Percentiles rank a stretch among this genome's conserved stretches.
Conservation (phyloP, 1,140 invertebrate species). For the Capitella teleta region DNA sequence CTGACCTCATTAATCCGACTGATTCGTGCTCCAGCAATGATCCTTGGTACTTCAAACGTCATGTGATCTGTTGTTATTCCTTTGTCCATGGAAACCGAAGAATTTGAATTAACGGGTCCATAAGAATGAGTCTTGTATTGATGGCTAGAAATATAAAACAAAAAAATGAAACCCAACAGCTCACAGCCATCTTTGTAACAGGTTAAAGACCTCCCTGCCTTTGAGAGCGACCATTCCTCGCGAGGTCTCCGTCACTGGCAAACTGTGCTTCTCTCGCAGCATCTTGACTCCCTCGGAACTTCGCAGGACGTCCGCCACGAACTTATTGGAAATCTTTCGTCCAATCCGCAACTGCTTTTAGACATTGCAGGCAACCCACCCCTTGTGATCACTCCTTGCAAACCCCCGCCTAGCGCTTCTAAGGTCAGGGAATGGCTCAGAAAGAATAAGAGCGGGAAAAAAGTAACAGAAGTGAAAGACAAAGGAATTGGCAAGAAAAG, state of each 20-base stretch:
- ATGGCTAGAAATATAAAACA: too few species aligned
- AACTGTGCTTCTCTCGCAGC: neutral
- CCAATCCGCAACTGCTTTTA: constrained; percentile 20
- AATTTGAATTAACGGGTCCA: too few species aligned
- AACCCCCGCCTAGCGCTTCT: constrained; percentile 16
- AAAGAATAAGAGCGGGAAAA: constrained; percentile 11
- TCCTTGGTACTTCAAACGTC: too few species aligned
- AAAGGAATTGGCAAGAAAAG: too few species aligned
- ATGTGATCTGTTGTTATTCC: too few species aligned
- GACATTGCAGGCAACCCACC: constrained; percentile 19
- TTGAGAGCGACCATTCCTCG: neutral
- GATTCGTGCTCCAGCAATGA: too few species aligned
- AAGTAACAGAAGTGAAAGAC: too few species aligned
- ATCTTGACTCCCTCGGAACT: neutral
- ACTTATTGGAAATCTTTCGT: constrained; percentile 19
- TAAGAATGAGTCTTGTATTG: too few species aligned
- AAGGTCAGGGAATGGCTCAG: constrained; percentile 20
- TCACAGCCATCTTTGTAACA: neutral
- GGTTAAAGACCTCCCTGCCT: neutral
- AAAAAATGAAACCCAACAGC: neutral
- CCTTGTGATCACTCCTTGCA: constrained; percentile 26
- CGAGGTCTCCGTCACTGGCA: neutral
- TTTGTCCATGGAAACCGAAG: too few species aligned
- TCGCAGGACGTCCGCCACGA: constrained; percentile 13
- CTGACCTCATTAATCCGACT: too few species aligned